phyloP scores from a whole-genome alignment of 2,888 invertebrate species.

The Julus scanicus region DNA sequence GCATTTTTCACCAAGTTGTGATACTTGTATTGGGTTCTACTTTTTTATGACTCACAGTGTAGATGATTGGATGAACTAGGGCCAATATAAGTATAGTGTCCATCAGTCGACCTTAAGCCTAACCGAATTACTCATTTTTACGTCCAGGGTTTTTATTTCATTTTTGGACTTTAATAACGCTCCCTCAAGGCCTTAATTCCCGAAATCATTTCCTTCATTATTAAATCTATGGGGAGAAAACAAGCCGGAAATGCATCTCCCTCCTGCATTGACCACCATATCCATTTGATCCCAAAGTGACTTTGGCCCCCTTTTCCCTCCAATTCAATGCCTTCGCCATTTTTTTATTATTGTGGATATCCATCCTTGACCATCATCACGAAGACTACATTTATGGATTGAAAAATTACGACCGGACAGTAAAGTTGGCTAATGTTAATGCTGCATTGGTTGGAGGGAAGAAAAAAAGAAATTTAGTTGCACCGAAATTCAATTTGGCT shows the following conservation, averaged over 20 bases:
- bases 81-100: not conserved
- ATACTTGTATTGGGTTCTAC: too few relatives aligned
- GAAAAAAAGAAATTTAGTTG: not conserved
- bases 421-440: conserved; percentile 30
- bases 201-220: conserved; percentile 38
- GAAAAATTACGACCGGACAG: conserved; percentile 47
- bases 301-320: not conserved
- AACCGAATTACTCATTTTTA: conserved; percentile 5
- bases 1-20: too few relatives aligned
- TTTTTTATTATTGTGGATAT: conserved; percentile 26
- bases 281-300: conserved; percentile 25
- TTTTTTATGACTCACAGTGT: too few relatives aligned
- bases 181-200: conserved; percentile 41
- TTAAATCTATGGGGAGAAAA: conserved; percentile 30
- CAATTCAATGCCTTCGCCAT: not conserved
- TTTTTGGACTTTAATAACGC: conserved; percentile 43
- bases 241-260: conserved; percentile 34
- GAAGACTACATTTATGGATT: conserved; percentile 28
- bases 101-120: not conserved
- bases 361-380: conserved; percentile 44
- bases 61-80: not conserved
- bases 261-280: not conserved
- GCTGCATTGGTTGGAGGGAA: conserved; percentile 23
- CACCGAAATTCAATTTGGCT: conserved; percentile 32
- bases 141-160: conserved; percentile 19